Base-by-base conservation (phyloP, 2,888 invertebrate species). In the Calephelis perditalis region DNA sequence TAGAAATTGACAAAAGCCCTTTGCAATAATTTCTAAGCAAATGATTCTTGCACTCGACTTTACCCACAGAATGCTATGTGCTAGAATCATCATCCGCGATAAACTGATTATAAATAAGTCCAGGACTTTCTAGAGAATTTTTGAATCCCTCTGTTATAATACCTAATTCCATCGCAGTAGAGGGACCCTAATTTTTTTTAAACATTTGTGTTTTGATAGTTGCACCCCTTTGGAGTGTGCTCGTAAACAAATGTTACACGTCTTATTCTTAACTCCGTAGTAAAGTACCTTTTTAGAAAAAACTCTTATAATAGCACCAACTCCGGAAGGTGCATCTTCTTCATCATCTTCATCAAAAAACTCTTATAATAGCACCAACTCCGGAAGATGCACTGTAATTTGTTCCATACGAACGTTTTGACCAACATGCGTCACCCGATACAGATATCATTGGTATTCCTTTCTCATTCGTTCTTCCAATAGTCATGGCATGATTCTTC, bases 81-180 rank as follows among this genome's bases (percentile, higher is more conserved):
- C 56, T 60, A 10, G 58, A 60, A 60, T 63, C 65, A n/a, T 60
- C 63, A 59, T 65, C 65, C 12, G 60, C 63, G n/a, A 65, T 43
- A 11, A 54, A 57, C 26, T 54, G 49, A 47, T 57, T 45, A 54
- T 65, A 65, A 60, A 65, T 62, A 5, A 62, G 55, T 52, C 62
- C 60, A 54, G 62, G 59, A 40, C 15, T 43, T 35, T 45, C 47
- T 52, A 62, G 3, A 7, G 62, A 65, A 35, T n/a, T 56, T 60
- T 63, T 63, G 35, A 63, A 63, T 12, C 61, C 63, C 36, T 65
- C 63, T 10, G 45, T 46, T 37, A 65, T 60, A 12, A 63, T 65
- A 43, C 26, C 47, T 15, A 61, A 36, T 49, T 65, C 65, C 61
- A 63, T 61, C 9, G 61, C 62, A 57, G 59, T 46, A 12, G 46